phyloP scores from a whole-genome alignment of 2,113 vertebrate genomes.

The Poeciliopsis occidentalis region DNA sequence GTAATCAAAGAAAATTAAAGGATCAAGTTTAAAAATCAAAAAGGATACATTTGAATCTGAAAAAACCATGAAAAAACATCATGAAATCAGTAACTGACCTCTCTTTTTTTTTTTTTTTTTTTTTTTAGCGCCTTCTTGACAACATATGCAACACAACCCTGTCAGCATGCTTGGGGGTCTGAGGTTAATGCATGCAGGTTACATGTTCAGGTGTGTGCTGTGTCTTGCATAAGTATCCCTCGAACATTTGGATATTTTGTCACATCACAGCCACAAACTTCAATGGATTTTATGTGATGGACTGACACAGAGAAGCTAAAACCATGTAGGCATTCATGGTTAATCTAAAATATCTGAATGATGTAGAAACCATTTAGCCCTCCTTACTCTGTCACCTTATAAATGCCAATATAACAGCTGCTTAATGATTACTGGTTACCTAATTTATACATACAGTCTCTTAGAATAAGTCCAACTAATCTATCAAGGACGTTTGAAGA shows the following conservation, averaged over 20 bases:
- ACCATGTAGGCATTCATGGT: neutral
- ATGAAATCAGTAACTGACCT: slow-evolving; percentile 64
- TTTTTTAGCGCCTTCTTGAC: slow-evolving; percentile 13
- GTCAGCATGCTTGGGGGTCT: slow-evolving; percentile 60
- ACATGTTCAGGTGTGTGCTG: slow-evolving; percentile 38
- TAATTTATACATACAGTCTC: no score
- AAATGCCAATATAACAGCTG: neutral
- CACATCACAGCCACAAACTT: no score
- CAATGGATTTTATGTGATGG: no score
- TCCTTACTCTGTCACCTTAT: neutral
- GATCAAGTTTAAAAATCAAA: slow-evolving; percentile 13
- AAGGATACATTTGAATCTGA: slow-evolving; percentile 13
- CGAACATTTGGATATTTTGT: no score
- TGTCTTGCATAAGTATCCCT: neutral
- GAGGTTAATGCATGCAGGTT: slow-evolving; percentile 63
- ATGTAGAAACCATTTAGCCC: neutral
- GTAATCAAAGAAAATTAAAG: slow-evolving; percentile 10
- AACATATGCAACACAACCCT: slow-evolving; percentile 42
- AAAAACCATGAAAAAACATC: slow-evolving; percentile 33
- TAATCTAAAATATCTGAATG: neutral
- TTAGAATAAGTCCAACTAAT: no score
- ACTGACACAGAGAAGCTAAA: neutral
- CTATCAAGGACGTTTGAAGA: no score
- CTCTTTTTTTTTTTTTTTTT: slow-evolving; percentile 68
- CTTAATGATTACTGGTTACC: neutral